A percentile compares a stretch with the other conserved stretches of the same genome.
These are phyloP conservation scores for Mastomys coucha DNA, from an alignment of 2,113 vertebrate species.

Conservation along the genomic window DNA sequence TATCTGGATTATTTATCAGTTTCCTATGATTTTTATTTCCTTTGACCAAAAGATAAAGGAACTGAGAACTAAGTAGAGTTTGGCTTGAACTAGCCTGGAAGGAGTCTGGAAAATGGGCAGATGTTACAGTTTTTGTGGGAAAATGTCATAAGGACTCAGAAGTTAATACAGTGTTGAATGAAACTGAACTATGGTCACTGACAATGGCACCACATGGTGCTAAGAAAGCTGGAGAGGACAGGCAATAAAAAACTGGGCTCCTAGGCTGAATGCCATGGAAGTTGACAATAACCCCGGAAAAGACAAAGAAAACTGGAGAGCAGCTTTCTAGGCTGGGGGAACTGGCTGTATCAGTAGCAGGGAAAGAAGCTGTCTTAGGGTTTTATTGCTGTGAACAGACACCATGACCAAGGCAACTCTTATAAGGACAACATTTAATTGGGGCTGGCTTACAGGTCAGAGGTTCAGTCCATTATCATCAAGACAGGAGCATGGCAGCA, in stretches of 20 bases:
- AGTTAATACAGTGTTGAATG: not conserved
- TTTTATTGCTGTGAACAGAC: too few relatives aligned
- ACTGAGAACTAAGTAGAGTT: conserved; percentile 1
- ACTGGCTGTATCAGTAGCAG: not conserved
- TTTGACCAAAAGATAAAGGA: conserved; percentile 35
- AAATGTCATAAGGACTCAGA: not conserved
- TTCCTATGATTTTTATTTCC: conserved; percentile 6
- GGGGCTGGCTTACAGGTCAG: too few relatives aligned
- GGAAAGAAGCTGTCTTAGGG: too few relatives aligned
- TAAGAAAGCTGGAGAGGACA: not conserved
- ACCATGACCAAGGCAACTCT: too few relatives aligned
- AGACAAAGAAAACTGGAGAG: not conserved
- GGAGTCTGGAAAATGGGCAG: not conserved
- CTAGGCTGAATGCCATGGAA: not conserved
- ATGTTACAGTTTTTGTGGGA: too few relatives aligned
- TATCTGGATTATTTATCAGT: not conserved
- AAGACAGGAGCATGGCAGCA: too few relatives aligned
- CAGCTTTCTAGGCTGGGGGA: not conserved
- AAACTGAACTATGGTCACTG: not conserved
- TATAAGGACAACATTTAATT: too few relatives aligned
- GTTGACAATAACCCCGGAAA: not conserved
- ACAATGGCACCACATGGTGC: not conserved
- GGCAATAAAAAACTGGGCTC: not conserved
- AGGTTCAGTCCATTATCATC: too few relatives aligned
- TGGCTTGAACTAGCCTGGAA: not conserved